phyloP scores from a whole-genome alignment of 2,797 vertebrate genomes.

The Morelia viridis region DNA sequence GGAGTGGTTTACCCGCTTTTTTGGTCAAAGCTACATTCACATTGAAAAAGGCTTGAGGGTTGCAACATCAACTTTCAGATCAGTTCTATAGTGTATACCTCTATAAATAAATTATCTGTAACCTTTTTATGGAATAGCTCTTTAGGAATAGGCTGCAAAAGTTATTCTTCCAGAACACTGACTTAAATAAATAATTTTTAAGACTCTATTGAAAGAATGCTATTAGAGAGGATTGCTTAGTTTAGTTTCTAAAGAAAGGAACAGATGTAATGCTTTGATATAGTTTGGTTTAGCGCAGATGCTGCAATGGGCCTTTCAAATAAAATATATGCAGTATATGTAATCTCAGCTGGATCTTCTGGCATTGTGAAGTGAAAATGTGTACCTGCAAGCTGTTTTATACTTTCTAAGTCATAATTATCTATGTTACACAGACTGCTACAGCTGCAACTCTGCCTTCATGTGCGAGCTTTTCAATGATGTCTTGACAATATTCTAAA shows the following conservation, averaged over 20 bases:
- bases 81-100: not conserved
- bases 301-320: slow-evolving; percentile 73
- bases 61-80: not conserved
- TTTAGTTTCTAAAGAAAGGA: slow-evolving; percentile 71
- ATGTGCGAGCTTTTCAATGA: slow-evolving; percentile 70
- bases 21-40: not conserved
- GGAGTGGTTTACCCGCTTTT: not conserved
- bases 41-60: not conserved
- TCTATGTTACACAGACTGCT: slow-evolving; percentile 77
- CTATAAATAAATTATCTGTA: slow-evolving; percentile 16
- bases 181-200: slow-evolving; percentile 42
- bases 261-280: slow-evolving; percentile 77
- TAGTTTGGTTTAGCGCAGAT: slow-evolving; percentile 76
- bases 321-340: slow-evolving; percentile 77
- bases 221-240: slow-evolving; percentile 61
- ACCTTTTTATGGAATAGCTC: not conserved
- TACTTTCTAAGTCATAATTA: slow-evolving; percentile 76
- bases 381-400: slow-evolving; percentile 82
- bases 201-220: slow-evolving; percentile 56
- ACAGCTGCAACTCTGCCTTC: slow-evolving; percentile 70
- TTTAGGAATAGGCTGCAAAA: slow-evolving; percentile 14
- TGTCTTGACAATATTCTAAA: slow-evolving; percentile 66
- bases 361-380: slow-evolving; percentile 76
- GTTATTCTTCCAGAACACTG: slow-evolving; percentile 42
- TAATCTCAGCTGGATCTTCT: slow-evolving; percentile 77